phyloP scores from a whole-genome alignment of 1,140 invertebrate species.

The Aporrectodea caliginosa region DNA sequence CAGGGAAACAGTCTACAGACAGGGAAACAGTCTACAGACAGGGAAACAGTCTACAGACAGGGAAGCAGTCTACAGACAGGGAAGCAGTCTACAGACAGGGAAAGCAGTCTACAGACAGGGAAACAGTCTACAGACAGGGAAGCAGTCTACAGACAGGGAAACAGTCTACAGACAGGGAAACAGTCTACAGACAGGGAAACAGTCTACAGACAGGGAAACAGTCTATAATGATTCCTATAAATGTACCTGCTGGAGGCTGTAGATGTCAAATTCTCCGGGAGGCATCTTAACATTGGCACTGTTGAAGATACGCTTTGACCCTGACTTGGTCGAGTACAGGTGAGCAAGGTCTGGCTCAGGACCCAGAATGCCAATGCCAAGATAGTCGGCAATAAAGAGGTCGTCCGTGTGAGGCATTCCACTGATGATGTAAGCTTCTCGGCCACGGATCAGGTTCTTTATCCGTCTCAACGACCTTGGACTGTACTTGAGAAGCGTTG shows the following conservation, averaged over 20 bases:
- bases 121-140: no score
- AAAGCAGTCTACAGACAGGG: no score
- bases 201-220: no score
- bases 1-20: no score
- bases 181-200: no score
- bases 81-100: no score
- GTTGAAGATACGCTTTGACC: conserved; percentile 54
- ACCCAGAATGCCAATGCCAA: conserved; percentile 51
- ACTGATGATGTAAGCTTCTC: conserved; percentile 54
- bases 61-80: no score
- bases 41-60: no score
- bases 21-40: no score
- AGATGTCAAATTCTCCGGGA: conserved; percentile 53
- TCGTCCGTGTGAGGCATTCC: conserved; percentile 53
- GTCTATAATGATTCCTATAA: neutral
- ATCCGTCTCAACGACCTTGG: conserved; percentile 49
- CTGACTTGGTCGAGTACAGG: conserved; percentile 55
- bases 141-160: no score
- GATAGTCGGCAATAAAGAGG: conserved; percentile 47
- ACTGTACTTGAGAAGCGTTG: conserved; percentile 54
- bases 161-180: no score
- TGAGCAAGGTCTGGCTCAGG: conserved; percentile 53
- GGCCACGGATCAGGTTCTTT: conserved; percentile 49
- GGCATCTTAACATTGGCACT: conserved; percentile 50
- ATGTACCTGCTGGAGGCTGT: conserved; percentile 51